Conservation (phyloP, 1,140 invertebrate genomes). For the Colletes latitarsis region DNA sequence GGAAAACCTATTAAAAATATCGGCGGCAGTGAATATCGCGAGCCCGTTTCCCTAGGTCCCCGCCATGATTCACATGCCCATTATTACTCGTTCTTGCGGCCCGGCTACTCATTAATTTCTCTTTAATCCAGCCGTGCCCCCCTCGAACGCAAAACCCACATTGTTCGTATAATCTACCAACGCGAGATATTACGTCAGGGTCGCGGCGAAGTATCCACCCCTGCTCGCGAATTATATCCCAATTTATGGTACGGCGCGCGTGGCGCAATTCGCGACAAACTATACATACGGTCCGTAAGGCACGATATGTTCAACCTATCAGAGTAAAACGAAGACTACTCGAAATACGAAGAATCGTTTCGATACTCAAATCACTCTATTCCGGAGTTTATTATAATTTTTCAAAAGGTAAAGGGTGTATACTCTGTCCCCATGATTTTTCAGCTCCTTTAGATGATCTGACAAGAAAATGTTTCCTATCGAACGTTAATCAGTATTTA, state of each 20-base stretch:
- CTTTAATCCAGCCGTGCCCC: conserved; percentile 48
- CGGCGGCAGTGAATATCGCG: neutral
- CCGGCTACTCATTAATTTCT: conserved; percentile 58
- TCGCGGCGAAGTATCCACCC: conserved; percentile 7
- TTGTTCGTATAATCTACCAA: conserved; percentile 51
- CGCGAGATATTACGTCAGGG: conserved; percentile 42
- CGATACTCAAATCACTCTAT: no score
- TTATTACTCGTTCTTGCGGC: conserved; percentile 51
- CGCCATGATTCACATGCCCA: conserved; percentile 46
- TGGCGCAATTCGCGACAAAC: neutral
- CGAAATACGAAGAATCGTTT: no score
- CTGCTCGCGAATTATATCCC: conserved; percentile 22
- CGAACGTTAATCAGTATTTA: no score
- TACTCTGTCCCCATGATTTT: no score
- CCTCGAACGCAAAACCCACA: conserved; percentile 37
- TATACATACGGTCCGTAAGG: no score
- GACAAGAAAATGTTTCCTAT: no score
- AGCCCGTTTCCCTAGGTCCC: conserved; percentile 15
- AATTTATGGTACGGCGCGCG: conserved; percentile 4
- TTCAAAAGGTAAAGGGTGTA: no score
- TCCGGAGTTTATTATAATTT: no score
- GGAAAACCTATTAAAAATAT: conserved; percentile 45
- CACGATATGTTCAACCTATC: no score
- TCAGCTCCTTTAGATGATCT: no score
- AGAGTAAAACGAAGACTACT: no score